Percentiles rank a stretch among this genome's conserved stretches.
These are phyloP conservation scores for Ophonus ardosiacus DNA, from an alignment of 2,888 invertebrate genomes.

Conservation along the genomic window DNA sequence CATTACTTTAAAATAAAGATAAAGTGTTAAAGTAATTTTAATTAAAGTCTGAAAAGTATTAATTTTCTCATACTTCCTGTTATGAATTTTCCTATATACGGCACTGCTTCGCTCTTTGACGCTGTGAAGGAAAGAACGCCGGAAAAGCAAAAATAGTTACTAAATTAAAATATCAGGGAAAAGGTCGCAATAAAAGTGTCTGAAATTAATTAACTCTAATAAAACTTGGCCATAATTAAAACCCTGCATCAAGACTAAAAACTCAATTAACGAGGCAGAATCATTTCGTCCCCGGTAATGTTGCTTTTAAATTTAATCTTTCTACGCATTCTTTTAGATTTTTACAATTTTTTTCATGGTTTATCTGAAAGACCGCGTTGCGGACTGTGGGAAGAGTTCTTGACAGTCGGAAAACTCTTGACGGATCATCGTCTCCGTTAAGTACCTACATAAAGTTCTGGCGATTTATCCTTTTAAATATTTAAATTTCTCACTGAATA, in stretches of 20 bases:
- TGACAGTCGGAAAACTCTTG: background rate
- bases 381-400: background rate
- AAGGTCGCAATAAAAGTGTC: slow-evolving; percentile 58
- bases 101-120: background rate
- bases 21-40: no score
- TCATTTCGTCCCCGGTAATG: slow-evolving; percentile 55
- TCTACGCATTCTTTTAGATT: slow-evolving; percentile 56
- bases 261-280: slow-evolving; percentile 61
- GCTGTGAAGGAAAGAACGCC: slow-evolving; percentile 12
- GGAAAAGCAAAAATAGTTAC: slow-evolving; percentile 58
- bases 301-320: slow-evolving; percentile 63
- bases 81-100: no score
- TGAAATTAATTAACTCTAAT: slow-evolving; percentile 63
- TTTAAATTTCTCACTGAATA: slow-evolving; percentile 60
- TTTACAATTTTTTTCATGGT: slow-evolving; percentile 29
- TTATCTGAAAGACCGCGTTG: background rate
- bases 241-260: slow-evolving; percentile 60
- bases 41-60: no score
- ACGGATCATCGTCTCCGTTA: slow-evolving; percentile 53
- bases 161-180: slow-evolving; percentile 61
- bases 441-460: slow-evolving; percentile 60
- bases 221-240: slow-evolving; percentile 61
- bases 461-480: slow-evolving; percentile 60
- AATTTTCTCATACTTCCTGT: no score
- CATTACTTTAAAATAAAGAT: no score